phyloP scores from a whole-genome alignment of 2,888 invertebrate species.

The Flabesymbios commensalis region DNA sequence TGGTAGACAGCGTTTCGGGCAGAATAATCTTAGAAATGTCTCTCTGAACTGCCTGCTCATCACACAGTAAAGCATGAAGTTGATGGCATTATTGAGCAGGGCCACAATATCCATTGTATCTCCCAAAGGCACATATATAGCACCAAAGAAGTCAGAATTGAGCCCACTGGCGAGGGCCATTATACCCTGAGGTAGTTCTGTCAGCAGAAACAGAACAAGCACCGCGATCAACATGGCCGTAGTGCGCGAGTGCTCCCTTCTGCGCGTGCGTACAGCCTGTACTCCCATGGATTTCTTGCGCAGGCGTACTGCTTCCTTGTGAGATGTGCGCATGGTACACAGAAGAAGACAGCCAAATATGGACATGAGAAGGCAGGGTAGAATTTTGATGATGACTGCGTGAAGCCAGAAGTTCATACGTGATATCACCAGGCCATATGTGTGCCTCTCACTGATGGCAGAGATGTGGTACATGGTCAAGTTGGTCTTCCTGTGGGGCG shows the following conservation, averaged over 20 bases:
- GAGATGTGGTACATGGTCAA: neutral
- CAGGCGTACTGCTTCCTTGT: slow-evolving; percentile 6
- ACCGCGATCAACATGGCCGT: slow-evolving; percentile 86
- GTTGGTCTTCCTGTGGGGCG: neutral
- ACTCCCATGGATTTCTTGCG: neutral
- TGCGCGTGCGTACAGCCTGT: slow-evolving; percentile 23
- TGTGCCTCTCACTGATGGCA: neutral
- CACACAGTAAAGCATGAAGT: slow-evolving; percentile 88
- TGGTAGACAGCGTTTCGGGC: too few species aligned
- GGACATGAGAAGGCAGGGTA: slow-evolving; percentile 85
- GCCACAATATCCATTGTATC: slow-evolving; percentile 91
- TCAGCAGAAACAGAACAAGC: slow-evolving; percentile 81
- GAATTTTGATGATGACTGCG: slow-evolving; percentile 74
- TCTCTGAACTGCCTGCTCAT: slow-evolving; percentile 89
- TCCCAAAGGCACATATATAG: slow-evolving; percentile 67
- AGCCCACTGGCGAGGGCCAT: slow-evolving; percentile 68
- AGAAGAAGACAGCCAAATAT: slow-evolving; percentile 65
- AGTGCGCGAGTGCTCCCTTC: slow-evolving; percentile 69
- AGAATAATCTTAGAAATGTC: slow-evolving; percentile 54
- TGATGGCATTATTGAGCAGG: slow-evolving; percentile 86
- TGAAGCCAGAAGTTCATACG: slow-evolving; percentile 9
- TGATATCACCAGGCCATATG: neutral
- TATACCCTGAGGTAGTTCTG: slow-evolving; percentile 82
- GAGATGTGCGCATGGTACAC: slow-evolving; percentile 18
- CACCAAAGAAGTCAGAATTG: slow-evolving; percentile 40